These are phyloP conservation scores for Sussaba pulchella DNA, from an alignment of 2,888 invertebrate species.

Conservation along the genomic window DNA sequence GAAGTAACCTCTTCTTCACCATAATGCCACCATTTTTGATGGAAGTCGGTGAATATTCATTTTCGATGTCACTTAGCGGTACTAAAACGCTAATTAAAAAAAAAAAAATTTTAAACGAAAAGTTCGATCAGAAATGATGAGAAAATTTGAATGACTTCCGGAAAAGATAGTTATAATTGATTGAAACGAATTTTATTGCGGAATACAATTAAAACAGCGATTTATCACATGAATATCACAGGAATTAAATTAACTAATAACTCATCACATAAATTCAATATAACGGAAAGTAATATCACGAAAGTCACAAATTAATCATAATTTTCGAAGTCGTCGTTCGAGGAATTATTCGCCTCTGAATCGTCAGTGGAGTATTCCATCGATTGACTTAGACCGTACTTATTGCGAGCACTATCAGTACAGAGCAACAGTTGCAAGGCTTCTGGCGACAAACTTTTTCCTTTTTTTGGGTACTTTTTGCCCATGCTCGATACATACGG, in stretches of 20 bases:
- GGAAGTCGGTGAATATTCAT: too few relatives aligned
- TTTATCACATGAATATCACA: slow-evolving; percentile 12
- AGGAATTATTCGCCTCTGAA: too few relatives aligned
- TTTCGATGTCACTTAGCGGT: too few relatives aligned
- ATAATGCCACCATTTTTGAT: too few relatives aligned
- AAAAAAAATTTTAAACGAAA: slow-evolving; percentile 39
- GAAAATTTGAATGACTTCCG: slow-evolving; percentile 40
- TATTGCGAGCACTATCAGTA: too few relatives aligned
- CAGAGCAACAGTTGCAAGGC: not conserved
- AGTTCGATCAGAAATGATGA: slow-evolving; percentile 44
- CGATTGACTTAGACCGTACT: too few relatives aligned
- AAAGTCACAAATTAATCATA: slow-evolving; percentile 38
- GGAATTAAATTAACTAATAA: too few relatives aligned
- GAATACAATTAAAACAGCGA: slow-evolving; percentile 42
- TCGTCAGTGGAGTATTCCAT: too few relatives aligned
- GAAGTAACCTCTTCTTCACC: slow-evolving; percentile 40
- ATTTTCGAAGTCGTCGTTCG: not conserved
- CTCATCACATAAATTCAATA: slow-evolving; percentile 44
- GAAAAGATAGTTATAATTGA: slow-evolving; percentile 40
- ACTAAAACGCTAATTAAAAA: too few relatives aligned
- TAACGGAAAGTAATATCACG: slow-evolving; percentile 43
- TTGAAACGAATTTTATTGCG: slow-evolving; percentile 50
- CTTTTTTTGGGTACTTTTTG: too few relatives aligned
- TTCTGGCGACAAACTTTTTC: slow-evolving; percentile 1
- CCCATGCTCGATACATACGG: not conserved